A percentile compares a stretch with the other conserved stretches of the same genome.
Evolutionary conservation across 35 echinoderm and acorn worm species (phyloP).

Genomic region (Apostichopus californicus): DNA sequence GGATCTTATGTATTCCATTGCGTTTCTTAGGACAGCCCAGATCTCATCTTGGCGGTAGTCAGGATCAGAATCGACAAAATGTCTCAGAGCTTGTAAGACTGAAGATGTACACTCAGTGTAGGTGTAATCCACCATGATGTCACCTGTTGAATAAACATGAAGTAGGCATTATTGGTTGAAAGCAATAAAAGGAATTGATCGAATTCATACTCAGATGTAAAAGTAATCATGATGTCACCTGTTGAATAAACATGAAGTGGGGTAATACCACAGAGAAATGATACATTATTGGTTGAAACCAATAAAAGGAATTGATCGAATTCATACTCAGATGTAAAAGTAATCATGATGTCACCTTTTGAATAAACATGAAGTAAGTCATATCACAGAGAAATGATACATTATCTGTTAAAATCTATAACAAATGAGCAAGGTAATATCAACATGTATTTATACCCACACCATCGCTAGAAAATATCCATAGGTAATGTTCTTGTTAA

Average conservation of each 20-base stretch:
- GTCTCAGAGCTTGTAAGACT: conserved; percentile 71
- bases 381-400: neutral
- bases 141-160: conserved; percentile 49
- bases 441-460: no score
- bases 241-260: neutral
- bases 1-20: conserved; percentile 54
- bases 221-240: conserved; percentile 86
- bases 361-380: neutral
- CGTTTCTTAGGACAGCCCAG: conserved; percentile 50
- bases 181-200: no score
- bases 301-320: no score
- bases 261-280: neutral
- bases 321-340: neutral
- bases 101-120: conserved; percentile 86
- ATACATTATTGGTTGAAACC: no score
- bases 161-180: neutral
- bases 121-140: conserved; percentile 93
- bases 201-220: neutral
- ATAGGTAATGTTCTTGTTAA: no score
- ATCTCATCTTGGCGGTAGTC: conserved; percentile 68
- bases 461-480: no score
- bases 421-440: no score
- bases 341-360: neutral
- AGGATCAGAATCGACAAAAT: conserved; percentile 66
- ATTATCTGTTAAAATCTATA: no score